These are phyloP conservation scores for Diogma glabrata DNA, from an alignment of 2,888 invertebrate genomes.

Conservation along the genomic window DNA sequence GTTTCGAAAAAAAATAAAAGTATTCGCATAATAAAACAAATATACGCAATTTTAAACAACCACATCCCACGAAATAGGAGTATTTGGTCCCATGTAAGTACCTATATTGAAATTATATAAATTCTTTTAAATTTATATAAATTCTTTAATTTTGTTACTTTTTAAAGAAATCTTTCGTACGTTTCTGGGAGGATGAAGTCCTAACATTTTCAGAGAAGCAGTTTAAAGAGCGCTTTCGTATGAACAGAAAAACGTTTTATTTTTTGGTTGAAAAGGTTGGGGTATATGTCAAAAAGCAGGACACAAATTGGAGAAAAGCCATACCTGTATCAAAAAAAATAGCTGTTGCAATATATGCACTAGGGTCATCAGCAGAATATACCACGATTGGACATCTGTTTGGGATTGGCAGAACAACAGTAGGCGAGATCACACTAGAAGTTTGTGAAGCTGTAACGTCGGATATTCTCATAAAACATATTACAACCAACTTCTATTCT, in stretches of 20 bases:
- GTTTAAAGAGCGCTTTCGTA: conserved; percentile 3
- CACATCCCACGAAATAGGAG: no score
- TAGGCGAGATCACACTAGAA: conserved; percentile 13
- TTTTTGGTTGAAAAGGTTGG: not conserved
- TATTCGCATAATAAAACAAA: no score
- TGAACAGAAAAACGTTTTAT: not conserved
- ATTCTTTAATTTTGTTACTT: no score
- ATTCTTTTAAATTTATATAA: no score
- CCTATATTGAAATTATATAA: no score
- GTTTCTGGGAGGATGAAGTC: not conserved
- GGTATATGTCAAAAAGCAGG: not conserved
- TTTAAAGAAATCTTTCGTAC: not conserved
- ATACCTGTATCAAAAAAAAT: conserved; percentile 10
- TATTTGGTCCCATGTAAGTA: no score
- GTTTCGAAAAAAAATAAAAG: no score
- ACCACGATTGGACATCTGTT: conserved; percentile 11
- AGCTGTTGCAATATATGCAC: conserved; percentile 11
- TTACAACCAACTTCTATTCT: no score
- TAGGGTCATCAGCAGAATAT: conserved; percentile 12
- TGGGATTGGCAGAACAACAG: conserved; percentile 14
- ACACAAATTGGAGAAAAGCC: conserved; percentile 5
- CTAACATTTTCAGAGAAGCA: not conserved
- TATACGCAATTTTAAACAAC: no score
- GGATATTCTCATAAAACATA: no score
- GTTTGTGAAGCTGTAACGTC: no score